phyloP scores from a whole-genome alignment of 1,140 invertebrate species.

The Acromyrmex heyeri region DNA sequence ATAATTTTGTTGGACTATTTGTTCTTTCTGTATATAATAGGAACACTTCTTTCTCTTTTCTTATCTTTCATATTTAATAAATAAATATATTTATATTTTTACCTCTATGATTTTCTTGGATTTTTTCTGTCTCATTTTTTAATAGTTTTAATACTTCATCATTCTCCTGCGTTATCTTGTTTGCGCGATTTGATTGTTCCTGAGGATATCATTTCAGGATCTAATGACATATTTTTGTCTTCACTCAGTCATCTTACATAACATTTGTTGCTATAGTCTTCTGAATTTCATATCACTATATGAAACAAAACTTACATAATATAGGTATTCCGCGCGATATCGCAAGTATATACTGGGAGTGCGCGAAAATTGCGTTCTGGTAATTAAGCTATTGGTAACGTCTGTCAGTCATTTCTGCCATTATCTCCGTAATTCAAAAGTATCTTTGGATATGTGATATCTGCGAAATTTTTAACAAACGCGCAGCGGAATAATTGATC shows the following conservation, averaged over 20 bases:
- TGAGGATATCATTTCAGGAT: neutral
- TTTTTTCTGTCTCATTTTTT: neutral
- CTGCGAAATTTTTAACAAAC: slow-evolving; percentile 11
- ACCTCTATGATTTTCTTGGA: neutral
- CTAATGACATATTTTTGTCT: neutral
- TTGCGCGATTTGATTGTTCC: neutral
- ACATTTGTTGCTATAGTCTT: neutral
- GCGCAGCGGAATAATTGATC: slow-evolving; percentile 18
- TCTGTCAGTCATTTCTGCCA: slow-evolving; percentile 1
- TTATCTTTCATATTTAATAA: neutral
- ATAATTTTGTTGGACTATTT: too few species aligned
- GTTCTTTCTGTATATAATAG: neutral
- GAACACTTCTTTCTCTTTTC: neutral
- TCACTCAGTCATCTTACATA: neutral
- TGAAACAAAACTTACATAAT: slow-evolving; percentile 30
- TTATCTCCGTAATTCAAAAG: slow-evolving; percentile 36
- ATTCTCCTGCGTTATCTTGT: neutral
- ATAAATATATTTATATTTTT: neutral
- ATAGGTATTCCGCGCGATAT: neutral
- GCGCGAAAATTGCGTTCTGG: neutral
- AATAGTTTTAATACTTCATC: neutral
- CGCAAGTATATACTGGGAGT: neutral
- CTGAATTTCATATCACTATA: neutral
- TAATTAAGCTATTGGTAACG: neutral
- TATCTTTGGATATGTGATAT: slow-evolving; percentile 24